These are phyloP conservation scores for Neoaliturus tenellus DNA, from an alignment of 2,888 invertebrate genomes.

Conservation along the genomic window DNA sequence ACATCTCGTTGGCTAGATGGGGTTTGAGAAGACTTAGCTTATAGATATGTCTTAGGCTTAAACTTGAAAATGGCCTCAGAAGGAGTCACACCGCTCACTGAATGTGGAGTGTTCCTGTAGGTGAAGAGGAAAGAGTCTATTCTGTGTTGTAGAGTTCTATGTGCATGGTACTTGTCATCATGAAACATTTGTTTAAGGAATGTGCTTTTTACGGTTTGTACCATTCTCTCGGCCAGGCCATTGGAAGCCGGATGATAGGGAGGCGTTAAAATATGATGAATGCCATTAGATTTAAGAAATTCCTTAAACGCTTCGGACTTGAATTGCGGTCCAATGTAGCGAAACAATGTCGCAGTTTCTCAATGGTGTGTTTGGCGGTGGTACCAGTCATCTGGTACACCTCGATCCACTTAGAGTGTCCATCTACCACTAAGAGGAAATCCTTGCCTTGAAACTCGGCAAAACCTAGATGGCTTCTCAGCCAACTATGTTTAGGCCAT, in stretches of 20 bases:
- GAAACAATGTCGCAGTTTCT: conserved; percentile 3
- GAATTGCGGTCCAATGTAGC: conserved; percentile 31
- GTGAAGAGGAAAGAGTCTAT: conserved; percentile 60
- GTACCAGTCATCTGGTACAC: conserved; percentile 17
- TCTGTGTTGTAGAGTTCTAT: conserved; percentile 63
- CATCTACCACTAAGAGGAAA: conserved; percentile 54
- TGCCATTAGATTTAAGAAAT: conserved; percentile 20
- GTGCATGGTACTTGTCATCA: neutral
- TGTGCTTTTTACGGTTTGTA: conserved; percentile 64
- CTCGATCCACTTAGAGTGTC: conserved; percentile 59
- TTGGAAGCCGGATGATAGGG: conserved; percentile 66
- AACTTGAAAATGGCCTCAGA: neutral
- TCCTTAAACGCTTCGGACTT: conserved; percentile 12
- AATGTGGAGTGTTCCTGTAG: conserved; percentile 65
- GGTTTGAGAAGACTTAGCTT: too few species aligned
- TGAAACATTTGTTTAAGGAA: conserved; percentile 48
- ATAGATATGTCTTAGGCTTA: too few species aligned
- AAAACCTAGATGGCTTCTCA: neutral
- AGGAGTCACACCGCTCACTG: conserved; percentile 65
- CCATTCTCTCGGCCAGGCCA: conserved; percentile 67
- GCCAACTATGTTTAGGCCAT: conserved; percentile 29
- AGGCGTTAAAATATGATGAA: conserved; percentile 54
- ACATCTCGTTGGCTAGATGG: neutral
- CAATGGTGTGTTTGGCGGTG: neutral
- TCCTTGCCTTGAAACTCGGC: conserved; percentile 13